phyloP scores from a whole-genome alignment of 2,888 invertebrate genomes.

The Bombylius discolor region DNA sequence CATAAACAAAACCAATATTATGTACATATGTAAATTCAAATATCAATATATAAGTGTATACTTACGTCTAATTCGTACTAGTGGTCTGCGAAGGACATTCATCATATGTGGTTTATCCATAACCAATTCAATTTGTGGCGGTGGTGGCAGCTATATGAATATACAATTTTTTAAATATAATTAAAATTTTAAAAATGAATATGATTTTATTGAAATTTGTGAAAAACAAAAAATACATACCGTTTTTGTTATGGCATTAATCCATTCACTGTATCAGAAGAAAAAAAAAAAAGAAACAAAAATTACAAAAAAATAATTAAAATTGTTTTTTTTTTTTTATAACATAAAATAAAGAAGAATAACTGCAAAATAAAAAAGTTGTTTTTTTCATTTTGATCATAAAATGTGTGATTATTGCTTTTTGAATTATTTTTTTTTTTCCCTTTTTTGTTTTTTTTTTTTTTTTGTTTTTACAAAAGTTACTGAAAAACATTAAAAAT shows the following conservation, averaged over 20 bases:
- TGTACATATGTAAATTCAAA: too few relatives aligned
- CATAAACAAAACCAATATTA: too few relatives aligned
- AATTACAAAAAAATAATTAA: constrained; percentile 13
- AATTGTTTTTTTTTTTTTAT: neutral
- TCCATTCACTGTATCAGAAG: constrained; percentile 51
- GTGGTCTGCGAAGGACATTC: constrained; percentile 48
- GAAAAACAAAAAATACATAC: constrained; percentile 40
- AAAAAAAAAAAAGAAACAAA: constrained; percentile 19
- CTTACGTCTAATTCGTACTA: constrained; percentile 52
- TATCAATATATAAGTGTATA: constrained; percentile 17
- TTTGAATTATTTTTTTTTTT: too few relatives aligned
- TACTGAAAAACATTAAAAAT: too few relatives aligned
- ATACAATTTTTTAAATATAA: neutral
- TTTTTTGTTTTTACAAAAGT: too few relatives aligned
- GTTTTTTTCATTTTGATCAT: too few relatives aligned
- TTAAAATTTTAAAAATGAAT: too few relatives aligned
- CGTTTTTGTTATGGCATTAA: constrained; percentile 66
- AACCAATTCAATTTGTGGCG: constrained; percentile 58
- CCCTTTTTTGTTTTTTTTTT: too few relatives aligned
- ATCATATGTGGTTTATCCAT: constrained; percentile 55
- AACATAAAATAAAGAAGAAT: too few relatives aligned
- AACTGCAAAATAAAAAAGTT: too few relatives aligned
- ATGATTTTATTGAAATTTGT: neutral
- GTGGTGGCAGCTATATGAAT: constrained; percentile 49
- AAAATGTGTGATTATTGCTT: too few relatives aligned